Base-by-base conservation (phyloP, 2,797 vertebrate species). In the Varecia variegata region DNA sequence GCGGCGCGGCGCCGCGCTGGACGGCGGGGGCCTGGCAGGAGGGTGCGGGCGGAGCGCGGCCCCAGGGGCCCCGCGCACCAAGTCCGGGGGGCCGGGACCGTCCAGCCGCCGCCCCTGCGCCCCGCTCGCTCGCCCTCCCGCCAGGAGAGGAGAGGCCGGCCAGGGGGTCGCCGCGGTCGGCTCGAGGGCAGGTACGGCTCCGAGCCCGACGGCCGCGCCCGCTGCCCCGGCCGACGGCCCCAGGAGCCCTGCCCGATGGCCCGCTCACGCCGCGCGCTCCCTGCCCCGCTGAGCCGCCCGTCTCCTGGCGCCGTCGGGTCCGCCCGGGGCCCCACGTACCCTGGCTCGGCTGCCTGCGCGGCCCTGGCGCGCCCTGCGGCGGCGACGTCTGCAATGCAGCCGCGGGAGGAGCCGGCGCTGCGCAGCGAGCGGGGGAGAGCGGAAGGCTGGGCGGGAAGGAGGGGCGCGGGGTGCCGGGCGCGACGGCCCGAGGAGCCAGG, bases 381-480 rank as follows among this genome's bases (percentile, higher is more conserved):
- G 88, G 68, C 88, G 43, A 87, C 95, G 97, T 79, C 97, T 94
- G 97, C 97, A 98, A 62, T 96, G 97, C 97, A 97, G 97, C 96
- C 93, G 32, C 93, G 81, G 94, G 88, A 94, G 94, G 94, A 88
- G 94, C 93, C 76, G 81, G 93, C 74, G 76, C 95, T 71, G 94
- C 82, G 88, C 91, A 27, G 65, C 54, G 81, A 9, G 86, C 32
- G 35, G 97, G 96, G 84, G 97, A 97, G 95, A 94, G 98, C 97
- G 58, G 97, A 45, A 96, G 97, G 97, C 96, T 97, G 96, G 79
- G 94, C 98, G 98, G 96, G 97, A 98, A 98, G 96, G 97, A 90
- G 90, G 82, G 90, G 76, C 74, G 71, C 82, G 58, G 88, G 91
- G 92, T 71, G 83, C 82, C 73, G 71, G 73, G 76, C 94, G 86